These are phyloP conservation scores for Lasioglossum pauxillum DNA, from an alignment of 2,888 invertebrate species.

Conservation along the genomic window DNA sequence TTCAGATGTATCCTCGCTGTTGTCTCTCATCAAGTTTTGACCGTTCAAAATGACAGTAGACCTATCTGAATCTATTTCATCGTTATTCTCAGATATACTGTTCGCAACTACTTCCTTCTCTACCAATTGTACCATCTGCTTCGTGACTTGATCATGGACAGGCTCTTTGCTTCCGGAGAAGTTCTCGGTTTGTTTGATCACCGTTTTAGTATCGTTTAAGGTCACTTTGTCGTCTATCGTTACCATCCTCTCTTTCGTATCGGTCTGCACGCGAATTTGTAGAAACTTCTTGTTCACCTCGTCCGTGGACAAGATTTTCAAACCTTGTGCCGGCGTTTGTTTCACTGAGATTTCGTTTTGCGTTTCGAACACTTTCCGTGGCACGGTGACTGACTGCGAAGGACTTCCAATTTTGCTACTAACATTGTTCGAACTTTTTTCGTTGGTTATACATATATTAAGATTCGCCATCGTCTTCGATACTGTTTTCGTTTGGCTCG, in stretches of 20 bases:
- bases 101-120: conserved; percentile 5
- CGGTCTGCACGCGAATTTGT: conserved; percentile 66
- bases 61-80: conserved; percentile 40
- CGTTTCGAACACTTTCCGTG: conserved; percentile 12
- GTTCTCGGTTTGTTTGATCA: conserved; percentile 27
- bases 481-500: conserved; percentile 25
- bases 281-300: conserved; percentile 77
- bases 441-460: conserved; percentile 62
- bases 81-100: not conserved
- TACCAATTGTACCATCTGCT: conserved; percentile 9
- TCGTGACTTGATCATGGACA: conserved; percentile 41
- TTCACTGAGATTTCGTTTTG: conserved; percentile 23
- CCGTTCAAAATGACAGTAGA: conserved; percentile 56
- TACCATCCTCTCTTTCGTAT: conserved; percentile 64
- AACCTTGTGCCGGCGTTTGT: conserved; percentile 5
- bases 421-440: conserved; percentile 29
- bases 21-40: not conserved
- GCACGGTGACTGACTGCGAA: not conserved
- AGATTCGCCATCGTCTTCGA: conserved; percentile 52
- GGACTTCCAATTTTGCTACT: conserved; percentile 35
- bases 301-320: conserved; percentile 76
- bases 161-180: conserved; percentile 29
- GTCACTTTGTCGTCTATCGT: conserved; percentile 54
- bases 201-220: conserved; percentile 15
- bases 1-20: conserved; percentile 50